A percentile compares a stretch with the other conserved stretches of the same genome.
Conservation (phyloP, 2,888 invertebrate genomes). For the Adela reaumurella region DNA sequence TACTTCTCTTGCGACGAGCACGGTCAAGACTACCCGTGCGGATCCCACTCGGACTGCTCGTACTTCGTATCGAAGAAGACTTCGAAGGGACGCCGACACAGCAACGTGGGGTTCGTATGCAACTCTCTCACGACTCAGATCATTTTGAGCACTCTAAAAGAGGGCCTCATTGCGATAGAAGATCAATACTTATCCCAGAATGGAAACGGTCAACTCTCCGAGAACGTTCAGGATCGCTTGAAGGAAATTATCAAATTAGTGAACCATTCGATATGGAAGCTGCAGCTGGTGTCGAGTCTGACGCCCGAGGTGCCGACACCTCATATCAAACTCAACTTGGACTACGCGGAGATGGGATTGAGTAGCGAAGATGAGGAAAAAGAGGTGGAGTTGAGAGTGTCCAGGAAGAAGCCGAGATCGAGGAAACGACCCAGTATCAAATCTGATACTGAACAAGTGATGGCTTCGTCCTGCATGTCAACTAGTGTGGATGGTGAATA, state of each 20-base stretch:
- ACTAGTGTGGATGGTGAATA: constrained; percentile 33
- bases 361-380: constrained; percentile 47
- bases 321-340: constrained; percentile 36
- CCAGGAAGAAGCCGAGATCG: constrained; percentile 36
- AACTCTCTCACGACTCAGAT: constrained; percentile 57
- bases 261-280: constrained; percentile 68
- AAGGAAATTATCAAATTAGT: constrained; percentile 46
- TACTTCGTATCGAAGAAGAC: constrained; percentile 48
- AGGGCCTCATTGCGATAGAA: constrained; percentile 48
- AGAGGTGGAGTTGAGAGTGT: constrained; percentile 27
- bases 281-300: constrained; percentile 62
- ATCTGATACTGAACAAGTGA: constrained; percentile 32
- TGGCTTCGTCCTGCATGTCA: constrained; percentile 36
- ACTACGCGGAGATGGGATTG: constrained; percentile 43
- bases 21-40: constrained; percentile 38
- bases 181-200: constrained; percentile 24
- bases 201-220: constrained; percentile 23
- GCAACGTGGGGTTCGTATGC: constrained; percentile 53
- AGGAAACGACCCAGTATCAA: constrained; percentile 32
- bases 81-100: constrained; percentile 21
- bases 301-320: constrained; percentile 45
- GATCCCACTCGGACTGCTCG: constrained; percentile 46
- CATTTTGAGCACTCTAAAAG: constrained; percentile 54
- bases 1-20: constrained; percentile 55
- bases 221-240: constrained; percentile 20